Conservation (phyloP, 2,888 invertebrate genomes). For the Drosophila parthenogenetica region DNA sequence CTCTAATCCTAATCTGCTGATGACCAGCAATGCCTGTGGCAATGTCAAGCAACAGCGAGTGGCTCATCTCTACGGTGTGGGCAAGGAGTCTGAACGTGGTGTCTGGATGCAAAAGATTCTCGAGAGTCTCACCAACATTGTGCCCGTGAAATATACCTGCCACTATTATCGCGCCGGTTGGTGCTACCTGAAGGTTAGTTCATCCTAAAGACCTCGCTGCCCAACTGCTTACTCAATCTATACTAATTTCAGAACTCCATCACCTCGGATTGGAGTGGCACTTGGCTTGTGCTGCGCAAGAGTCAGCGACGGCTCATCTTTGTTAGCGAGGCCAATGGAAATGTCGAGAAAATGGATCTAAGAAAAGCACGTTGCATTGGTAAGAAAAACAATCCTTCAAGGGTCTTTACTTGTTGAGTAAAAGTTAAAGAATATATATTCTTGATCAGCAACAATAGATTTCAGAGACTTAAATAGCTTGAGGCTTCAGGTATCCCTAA, state of each 20-base stretch:
- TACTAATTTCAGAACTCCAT: constrained; percentile 76
- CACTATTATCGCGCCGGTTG: constrained; percentile 92
- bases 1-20: constrained; percentile 83
- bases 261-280: constrained; percentile 88
- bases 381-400: constrained; percentile 81
- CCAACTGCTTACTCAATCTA: background rate
- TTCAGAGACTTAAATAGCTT: no score
- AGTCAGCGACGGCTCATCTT: constrained; percentile 87
- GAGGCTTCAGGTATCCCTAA: no score
- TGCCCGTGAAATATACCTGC: constrained; percentile 89
- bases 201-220: no score
- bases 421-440: no score
- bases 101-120: constrained; percentile 93
- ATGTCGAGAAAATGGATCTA: constrained; percentile 89
- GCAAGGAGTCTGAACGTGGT: constrained; percentile 84
- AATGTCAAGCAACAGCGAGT: constrained; percentile 83
- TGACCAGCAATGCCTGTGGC: constrained; percentile 82
- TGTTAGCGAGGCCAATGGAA: constrained; percentile 83
- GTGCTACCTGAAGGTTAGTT: constrained; percentile 90
- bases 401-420: no score
- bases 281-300: constrained; percentile 91
- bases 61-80: constrained; percentile 85
- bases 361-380: constrained; percentile 92
- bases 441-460: no score
- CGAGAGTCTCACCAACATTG: constrained; percentile 89